These are phyloP conservation scores for Allacma fusca DNA, from an alignment of 2,888 invertebrate genomes.

Conservation along the genomic window DNA sequence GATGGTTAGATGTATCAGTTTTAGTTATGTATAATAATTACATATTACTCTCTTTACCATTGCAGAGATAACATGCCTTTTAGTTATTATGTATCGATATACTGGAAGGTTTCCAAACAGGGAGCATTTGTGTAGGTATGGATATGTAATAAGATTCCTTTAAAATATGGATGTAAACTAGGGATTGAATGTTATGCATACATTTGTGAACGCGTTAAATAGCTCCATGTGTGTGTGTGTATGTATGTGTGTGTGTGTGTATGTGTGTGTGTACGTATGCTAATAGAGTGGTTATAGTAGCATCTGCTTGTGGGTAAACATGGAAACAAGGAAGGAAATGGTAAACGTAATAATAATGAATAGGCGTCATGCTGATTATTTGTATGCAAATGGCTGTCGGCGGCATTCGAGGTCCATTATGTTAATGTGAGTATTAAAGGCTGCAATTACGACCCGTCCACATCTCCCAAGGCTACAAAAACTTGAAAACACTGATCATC, in stretches of 20 bases:
- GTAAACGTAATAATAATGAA: constrained; percentile 60
- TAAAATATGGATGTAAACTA: no score
- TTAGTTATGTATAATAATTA: no score
- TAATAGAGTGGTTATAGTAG: constrained; percentile 60
- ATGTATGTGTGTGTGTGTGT: constrained; percentile 8
- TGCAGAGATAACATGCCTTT: not conserved
- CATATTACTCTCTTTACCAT: not conserved
- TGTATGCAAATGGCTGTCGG: constrained; percentile 61
- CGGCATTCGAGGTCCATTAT: constrained; percentile 61
- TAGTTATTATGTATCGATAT: not conserved
- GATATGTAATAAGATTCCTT: not conserved
- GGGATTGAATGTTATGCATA: constrained; percentile 41
- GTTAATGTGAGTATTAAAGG: constrained; percentile 61
- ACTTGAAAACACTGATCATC: constrained; percentile 55
- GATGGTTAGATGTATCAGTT: constrained; percentile 7
- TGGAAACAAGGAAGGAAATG: constrained; percentile 56
- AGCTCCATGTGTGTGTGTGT: constrained; percentile 11
- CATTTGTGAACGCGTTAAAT: constrained; percentile 46
- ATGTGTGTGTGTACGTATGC: constrained; percentile 44
- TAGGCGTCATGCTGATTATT: constrained; percentile 62
- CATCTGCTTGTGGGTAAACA: constrained; percentile 48
- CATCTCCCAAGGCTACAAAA: constrained; percentile 56
- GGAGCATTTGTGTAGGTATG: not conserved
- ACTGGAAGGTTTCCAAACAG: not conserved
- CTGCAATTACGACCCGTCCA: constrained; percentile 59